phyloP scores from a whole-genome alignment of 1,140 invertebrate species.

The Aphis craccivora region DNA sequence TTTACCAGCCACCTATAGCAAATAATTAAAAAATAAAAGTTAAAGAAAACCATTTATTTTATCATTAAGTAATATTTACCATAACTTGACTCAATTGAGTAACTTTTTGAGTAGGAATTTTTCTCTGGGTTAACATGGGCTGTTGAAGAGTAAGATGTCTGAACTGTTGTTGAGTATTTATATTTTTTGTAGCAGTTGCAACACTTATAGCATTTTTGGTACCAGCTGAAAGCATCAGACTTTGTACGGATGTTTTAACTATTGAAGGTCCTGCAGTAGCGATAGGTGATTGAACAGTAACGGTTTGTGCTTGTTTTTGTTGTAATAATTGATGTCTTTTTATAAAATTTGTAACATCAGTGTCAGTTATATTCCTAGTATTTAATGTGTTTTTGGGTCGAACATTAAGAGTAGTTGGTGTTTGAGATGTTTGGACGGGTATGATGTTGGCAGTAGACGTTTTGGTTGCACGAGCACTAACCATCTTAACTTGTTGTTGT shows the following conservation, averaged over 20 bases:
- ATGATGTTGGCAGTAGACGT: conserved; percentile 45
- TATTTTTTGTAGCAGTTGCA: conserved; percentile 66
- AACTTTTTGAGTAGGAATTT: conserved; percentile 70
- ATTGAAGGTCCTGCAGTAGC: conserved; percentile 63
- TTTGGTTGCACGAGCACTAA: conserved; percentile 64
- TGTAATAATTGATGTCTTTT: conserved; percentile 72
- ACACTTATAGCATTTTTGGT: conserved; percentile 61
- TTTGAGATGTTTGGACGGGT: conserved; percentile 39
- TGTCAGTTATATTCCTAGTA: conserved; percentile 71
- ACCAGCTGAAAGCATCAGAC: conserved; percentile 58
- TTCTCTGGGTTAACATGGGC: conserved; percentile 69
- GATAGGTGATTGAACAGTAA: conserved; percentile 62
- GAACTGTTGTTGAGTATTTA: conserved; percentile 71
- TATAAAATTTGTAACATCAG: conserved; percentile 75
- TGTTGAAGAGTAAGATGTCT: conserved; percentile 75
- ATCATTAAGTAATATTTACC: conserved; percentile 46
- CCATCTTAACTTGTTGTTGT: conserved; percentile 65
- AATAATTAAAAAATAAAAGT: background rate
- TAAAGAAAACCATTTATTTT: conserved; percentile 28
- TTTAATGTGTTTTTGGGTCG: conserved; percentile 63
- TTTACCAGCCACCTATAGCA: background rate
- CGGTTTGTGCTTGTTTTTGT: conserved; percentile 65
- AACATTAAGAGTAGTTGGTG: conserved; percentile 59
- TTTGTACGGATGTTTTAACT: conserved; percentile 64
- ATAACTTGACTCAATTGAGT: conserved; percentile 69